Evolutionary conservation across 2,113 vertebrate genomes (phyloP), one percentile per base, ranked within the genome.

Genomic region (Conger conger): DNA sequence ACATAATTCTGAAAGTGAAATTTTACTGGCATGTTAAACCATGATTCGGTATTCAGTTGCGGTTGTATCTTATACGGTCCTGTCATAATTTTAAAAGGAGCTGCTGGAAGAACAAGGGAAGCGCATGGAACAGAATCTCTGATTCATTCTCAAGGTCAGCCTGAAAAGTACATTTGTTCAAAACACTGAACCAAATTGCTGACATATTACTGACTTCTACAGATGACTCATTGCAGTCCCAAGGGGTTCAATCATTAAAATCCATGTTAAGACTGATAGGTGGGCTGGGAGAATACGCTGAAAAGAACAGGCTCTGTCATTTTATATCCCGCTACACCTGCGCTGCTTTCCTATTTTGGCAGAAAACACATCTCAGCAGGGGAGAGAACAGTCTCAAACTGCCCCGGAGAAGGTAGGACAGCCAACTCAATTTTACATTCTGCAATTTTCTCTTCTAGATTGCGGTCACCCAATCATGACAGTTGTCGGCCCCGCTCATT

Each of bases 391-490:
- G 63, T 73, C 63, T 79, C 38, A 30, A 4, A 79, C 77, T 38
- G 36, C 77, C 20, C 36, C 20, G 23, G 23, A 36, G 20, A 38
- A 79, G 38, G 77, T 27, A 79, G 35, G 16, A 79, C 17, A 79
- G 36, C 38, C 35, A 79, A 79, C 35, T 27, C 36, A 36, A 79
- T 79, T 79, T 38, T 9, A 35, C 35, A 79, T 79, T 23, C 11
- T 1, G 77, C 77, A 79, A 79, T 79, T 79, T 79, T 79, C 5
- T 11, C 77, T 79, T 37, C 38, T 36, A 36, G 35, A 38, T 38
- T 79, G 77, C 77, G 23, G 38, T 38, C 77, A 79, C 17, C 77
- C 77, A 79, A 15, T 37, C 30, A 36, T 79, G 77, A 79, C 77
- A 79, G 15, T 9, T 79, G 77, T 79, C 40, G 77, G 38, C 77